Base-by-base conservation (phyloP, 1,140 invertebrate genomes). In the Monochamus saltuarius region DNA sequence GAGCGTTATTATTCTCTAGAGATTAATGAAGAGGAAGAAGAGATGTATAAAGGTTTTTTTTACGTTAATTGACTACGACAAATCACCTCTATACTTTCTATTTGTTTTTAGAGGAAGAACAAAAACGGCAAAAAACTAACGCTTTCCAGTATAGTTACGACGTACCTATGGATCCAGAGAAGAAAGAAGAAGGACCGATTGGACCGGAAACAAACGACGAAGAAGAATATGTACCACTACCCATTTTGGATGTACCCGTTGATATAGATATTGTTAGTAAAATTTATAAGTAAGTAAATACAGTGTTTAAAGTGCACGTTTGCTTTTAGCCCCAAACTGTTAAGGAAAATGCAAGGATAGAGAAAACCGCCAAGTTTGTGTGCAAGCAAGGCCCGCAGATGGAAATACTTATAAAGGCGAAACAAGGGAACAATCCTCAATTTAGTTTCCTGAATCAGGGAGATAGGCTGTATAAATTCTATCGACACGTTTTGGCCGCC, bases 341-440 rank as follows among this genome's bases (percentile, higher is more conserved):
- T 69, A 98, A 98, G 74, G 84, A 91, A 65, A 93, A 97, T 78
- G 88, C 91, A 4, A 93, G 98, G 52, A 98, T 99, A 71, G 94
- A 97, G 74, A 98, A 96, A 79, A 99, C 97, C 0, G 95, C 97
- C 0, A 80, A 87, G 49, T 99, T 99, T 80, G 94, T 99, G 62
- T 89, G 90, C 59, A 82, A 85, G 42, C 95, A 99, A 76, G 97
- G 96, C 0, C 82, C 87, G 34, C 97, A 99, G 80, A 98, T 99
- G 95, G 97, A 99, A 80, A 97, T 99, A 53, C 82, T 99, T 0
- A 88, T 99, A 55, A 98, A 98, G 80, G 92, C 95, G 7, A 99
- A 98, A 78, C 97, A 99, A 77, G 84, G 91, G 0, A 87, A 89
- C 66, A 99, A 99, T 81, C 82, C 87, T 1, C 92, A 96, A 77